Evolutionary conservation across 1,140 invertebrate species (phyloP).

Genomic region (Xylocopa sonorina): DNA sequence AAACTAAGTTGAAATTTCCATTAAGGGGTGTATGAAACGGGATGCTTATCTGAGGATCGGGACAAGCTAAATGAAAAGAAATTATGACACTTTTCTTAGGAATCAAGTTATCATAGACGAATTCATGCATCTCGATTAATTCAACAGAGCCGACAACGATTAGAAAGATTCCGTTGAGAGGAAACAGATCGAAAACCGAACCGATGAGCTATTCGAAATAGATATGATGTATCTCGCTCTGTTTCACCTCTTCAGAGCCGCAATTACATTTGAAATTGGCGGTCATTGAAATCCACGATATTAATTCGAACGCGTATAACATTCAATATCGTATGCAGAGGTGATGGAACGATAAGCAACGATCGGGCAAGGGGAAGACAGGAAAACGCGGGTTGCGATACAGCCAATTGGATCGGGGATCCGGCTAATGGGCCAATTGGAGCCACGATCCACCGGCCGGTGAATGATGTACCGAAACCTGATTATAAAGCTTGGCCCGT

Average conservation of each 20-base stretch:
- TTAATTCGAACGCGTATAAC: conserved; percentile 34
- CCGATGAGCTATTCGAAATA: neutral
- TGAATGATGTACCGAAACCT: conserved; percentile 62
- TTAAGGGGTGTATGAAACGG: too few species aligned
- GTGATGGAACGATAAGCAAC: conserved; percentile 61
- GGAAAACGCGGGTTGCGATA: conserved; percentile 45
- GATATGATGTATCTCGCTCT: too few species aligned
- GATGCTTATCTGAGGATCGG: too few species aligned
- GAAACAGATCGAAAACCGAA: too few species aligned
- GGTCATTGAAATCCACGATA: conserved; percentile 19
- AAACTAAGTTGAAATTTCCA: too few species aligned
- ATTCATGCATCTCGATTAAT: too few species aligned
- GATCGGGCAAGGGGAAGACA: conserved; percentile 32
- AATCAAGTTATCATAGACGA: too few species aligned
- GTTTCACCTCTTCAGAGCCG: neutral
- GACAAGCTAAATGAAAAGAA: too few species aligned
- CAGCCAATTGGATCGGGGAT: conserved; percentile 71
- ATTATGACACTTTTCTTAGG: too few species aligned
- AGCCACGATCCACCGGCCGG: conserved; percentile 39
- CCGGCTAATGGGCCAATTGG: conserved; percentile 72
- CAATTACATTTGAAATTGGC: conserved; percentile 2
- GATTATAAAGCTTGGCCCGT: conserved; percentile 58
- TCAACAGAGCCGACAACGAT: too few species aligned
- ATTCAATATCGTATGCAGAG: conserved; percentile 29
- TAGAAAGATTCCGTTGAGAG: too few species aligned